A percentile compares a stretch with the other conserved stretches of the same genome.
phyloP scores from a whole-genome alignment of 53 echinoderm and acorn worm species.

The Zoroaster sp. region DNA sequence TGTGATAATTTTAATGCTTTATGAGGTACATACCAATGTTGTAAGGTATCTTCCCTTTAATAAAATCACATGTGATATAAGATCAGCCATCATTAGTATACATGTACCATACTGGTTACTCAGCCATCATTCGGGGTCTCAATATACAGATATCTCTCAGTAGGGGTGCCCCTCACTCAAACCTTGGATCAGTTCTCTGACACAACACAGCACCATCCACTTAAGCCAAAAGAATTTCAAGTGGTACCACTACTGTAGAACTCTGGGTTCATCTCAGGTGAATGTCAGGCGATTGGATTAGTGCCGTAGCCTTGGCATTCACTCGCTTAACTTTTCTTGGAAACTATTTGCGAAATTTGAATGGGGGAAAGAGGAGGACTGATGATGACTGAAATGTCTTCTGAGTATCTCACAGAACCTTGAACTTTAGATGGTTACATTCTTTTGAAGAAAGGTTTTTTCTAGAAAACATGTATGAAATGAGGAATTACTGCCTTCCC shows the following conservation, averaged over 20 bases:
- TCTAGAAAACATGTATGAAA: too few species aligned
- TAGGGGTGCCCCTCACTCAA: background rate
- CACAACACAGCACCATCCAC: slow-evolving; percentile 27
- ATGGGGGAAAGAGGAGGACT: background rate
- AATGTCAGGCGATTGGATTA: background rate
- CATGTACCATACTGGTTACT: too few species aligned
- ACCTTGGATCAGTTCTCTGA: background rate
- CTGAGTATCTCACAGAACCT: background rate
- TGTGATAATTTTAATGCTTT: too few species aligned
- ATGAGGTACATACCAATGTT: too few species aligned
- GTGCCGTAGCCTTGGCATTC: background rate
- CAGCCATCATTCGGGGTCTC: too few species aligned
- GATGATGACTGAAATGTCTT: background rate
- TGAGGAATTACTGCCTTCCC: too few species aligned
- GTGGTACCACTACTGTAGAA: slow-evolving; percentile 5
- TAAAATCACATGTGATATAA: too few species aligned
- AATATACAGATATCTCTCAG: background rate
- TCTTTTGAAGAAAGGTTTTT: too few species aligned
- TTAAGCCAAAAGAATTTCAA: slow-evolving; percentile 20
- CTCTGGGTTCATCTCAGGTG: background rate
- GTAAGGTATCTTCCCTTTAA: too few species aligned
- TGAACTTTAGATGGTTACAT: background rate
- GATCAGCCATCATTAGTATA: too few species aligned
- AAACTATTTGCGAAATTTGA: background rate
- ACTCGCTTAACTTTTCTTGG: background rate